These are phyloP conservation scores for Diachrysia chrysitis DNA, from an alignment of 2,888 invertebrate species.

Conservation along the genomic window DNA sequence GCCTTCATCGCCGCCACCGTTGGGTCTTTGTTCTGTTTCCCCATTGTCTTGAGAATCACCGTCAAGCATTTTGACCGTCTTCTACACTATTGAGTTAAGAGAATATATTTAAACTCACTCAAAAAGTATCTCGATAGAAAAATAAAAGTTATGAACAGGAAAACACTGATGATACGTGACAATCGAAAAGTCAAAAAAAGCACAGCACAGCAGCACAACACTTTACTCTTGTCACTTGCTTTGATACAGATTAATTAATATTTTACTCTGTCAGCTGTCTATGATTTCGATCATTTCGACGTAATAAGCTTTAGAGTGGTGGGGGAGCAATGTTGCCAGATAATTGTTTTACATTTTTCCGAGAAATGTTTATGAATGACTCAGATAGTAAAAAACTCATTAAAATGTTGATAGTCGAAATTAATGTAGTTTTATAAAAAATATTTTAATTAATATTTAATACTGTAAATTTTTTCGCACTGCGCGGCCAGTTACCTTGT, in stretches of 20 bases:
- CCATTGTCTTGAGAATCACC: conserved; percentile 75
- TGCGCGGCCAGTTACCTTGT: too few relatives aligned
- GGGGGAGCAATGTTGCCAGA: neutral
- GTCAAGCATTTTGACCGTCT: conserved; percentile 72
- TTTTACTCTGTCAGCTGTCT: too few relatives aligned
- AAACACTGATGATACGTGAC: neutral
- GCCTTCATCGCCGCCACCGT: conserved; percentile 83
- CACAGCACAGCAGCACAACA: neutral
- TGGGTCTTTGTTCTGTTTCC: conserved; percentile 83
- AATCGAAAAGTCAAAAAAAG: conserved; percentile 7
- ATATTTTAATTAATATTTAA: too few relatives aligned
- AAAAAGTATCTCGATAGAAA: neutral
- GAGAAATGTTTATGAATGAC: neutral
- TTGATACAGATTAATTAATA: too few relatives aligned
- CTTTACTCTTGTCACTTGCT: neutral
- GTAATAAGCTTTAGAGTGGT: neutral
- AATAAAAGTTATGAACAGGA: neutral
- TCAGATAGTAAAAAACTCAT: neutral
- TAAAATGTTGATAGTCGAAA: too few relatives aligned
- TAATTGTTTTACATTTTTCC: neutral
- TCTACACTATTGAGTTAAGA: neutral
- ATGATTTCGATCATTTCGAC: too few relatives aligned
- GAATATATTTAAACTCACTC: neutral
- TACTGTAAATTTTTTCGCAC: too few relatives aligned
- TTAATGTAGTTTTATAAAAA: too few relatives aligned